Base-by-base conservation (phyloP, 2,113 vertebrate genomes). In the Emberiza fucata region DNA sequence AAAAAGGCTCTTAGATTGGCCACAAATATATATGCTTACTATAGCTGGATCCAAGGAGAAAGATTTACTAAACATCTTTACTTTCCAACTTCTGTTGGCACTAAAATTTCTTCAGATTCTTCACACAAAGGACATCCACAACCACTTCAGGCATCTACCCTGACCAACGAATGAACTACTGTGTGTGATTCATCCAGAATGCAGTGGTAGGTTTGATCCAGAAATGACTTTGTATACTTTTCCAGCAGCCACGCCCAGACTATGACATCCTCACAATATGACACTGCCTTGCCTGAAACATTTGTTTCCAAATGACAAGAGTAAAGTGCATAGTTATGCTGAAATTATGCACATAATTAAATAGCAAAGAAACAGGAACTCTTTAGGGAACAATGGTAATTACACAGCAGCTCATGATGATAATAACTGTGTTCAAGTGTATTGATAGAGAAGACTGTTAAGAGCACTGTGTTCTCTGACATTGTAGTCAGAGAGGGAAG, bases 261-360 rank as follows among this genome's bases (percentile, higher is more conserved):
- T 69, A 63, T 24, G 17, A 63, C 78, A 66, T 20, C 39, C 44
- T 50, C 37, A 12, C 37, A 31, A 68, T 93, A 75, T 9, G 59
- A 64, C 53, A 78, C 20, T 75, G 28, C 33, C 60, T 83, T 0
- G 11, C 47, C 60, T 37, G 21, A 53, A 88, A 92, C 53, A 72
- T 68, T 88, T 92, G 42, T 86, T 94, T 91, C 57, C 37, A 81
- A 81, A 44, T 86, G 94, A 92, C 37, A 51, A 8, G 60, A 82
- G 6, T 64, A 94, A 94, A 95, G 50, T 71, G 72, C 79, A 90
- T 20, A 69, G 70, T 88, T 76, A 81, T 2, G 4, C 71, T 76
- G 80, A 92, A 95, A 93, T 88, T 77, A 95, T 59, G 76, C 39
- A 94, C 65, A 68, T 83, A 93, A 94, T 96, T 86, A 92, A 93